These are phyloP conservation scores for Esox niger DNA, from an alignment of 2,113 vertebrate genomes.

Conservation along the genomic window DNA sequence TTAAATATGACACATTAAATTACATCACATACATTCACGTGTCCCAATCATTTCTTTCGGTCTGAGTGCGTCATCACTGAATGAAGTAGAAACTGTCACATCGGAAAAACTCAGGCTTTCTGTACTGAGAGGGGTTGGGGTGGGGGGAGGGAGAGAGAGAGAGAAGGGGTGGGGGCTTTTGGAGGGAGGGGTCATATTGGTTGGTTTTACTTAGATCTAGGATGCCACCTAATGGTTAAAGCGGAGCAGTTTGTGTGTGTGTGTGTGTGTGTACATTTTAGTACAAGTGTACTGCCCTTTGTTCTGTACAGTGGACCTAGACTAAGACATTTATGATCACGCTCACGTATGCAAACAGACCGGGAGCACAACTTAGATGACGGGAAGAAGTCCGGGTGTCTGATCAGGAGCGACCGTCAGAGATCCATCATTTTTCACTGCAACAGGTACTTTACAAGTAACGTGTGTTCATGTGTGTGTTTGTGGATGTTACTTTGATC, in stretches of 20 bases:
- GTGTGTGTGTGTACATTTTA: neutral
- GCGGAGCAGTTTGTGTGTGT: neutral
- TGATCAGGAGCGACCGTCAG: neutral
- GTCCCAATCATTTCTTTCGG: neutral
- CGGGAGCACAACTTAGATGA: neutral
- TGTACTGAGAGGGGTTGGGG: slow-evolving; percentile 28
- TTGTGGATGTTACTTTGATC: neutral
- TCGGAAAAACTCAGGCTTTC: neutral
- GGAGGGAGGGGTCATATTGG: neutral
- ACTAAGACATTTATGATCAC: neutral
- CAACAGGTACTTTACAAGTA: slow-evolving; percentile 2
- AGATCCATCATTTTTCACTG: slow-evolving; percentile 12
- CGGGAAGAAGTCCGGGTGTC: neutral
- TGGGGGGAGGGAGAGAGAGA: neutral
- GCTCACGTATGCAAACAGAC: slow-evolving; percentile 3
- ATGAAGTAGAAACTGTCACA: neutral
- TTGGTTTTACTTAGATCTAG: slow-evolving; percentile 13
- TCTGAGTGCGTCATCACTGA: neutral
- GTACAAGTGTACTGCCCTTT: slow-evolving; percentile 56
- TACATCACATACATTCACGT: neutral
- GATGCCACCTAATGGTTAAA: slow-evolving; percentile 49
- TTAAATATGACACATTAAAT: neutral
- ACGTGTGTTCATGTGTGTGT: slow-evolving; percentile 26
- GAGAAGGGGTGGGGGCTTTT: slow-evolving; percentile 25
- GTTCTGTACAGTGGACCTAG: slow-evolving; percentile 27